Base-by-base conservation (phyloP, 2,888 invertebrate species). In the Lepidocyrtoides sp. region DNA sequence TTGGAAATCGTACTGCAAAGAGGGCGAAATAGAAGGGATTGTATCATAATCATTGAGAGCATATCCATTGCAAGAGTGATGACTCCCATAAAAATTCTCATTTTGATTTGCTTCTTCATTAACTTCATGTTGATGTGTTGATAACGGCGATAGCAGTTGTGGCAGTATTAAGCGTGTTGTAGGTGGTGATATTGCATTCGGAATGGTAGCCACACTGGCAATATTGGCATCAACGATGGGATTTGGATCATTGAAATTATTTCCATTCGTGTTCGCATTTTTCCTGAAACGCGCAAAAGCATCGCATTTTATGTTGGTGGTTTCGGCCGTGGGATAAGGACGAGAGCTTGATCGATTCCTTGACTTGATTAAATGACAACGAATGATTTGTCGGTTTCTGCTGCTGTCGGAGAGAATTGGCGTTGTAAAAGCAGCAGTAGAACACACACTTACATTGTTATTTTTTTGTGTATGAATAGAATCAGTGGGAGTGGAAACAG, bases 321-420 rank as follows among this genome's bases (percentile, higher is more conserved):
- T n/a, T n/a, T 7, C 66, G 44, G 81, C 75, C 12, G 60, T 75
- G 26, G 89, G 88, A 82, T 82, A 88, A 51, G 88, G 81, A 23
- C 26, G 48, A 77, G 66, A 87, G 77, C 87, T 87, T 66, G 87
- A 79, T 87, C 88, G 88, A 82, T 82, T 88, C 57, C 41, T 81
- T 23, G 88, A 82, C 82, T 81, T 88, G 66, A 81, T 82, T 69
- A 88, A 54, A 20, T 82, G 51, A 66, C 81, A 81, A 7, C 88
- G 88, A 69, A 81, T 82, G 81, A 88, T 88, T 88, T 72, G 88
- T 57, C 81, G 44, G 5, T 81, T 88, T 72, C 72, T 79, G 23
- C 14, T 86, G 32, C 12, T 23, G 26, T 12, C 44, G 20, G 29
- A 10, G 32, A 26, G 7, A 17, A 36, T 26, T 14, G n/a, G 66